phyloP scores from a whole-genome alignment of 2,797 vertebrate genomes.

The Oreonectes daqikongensis region DNA sequence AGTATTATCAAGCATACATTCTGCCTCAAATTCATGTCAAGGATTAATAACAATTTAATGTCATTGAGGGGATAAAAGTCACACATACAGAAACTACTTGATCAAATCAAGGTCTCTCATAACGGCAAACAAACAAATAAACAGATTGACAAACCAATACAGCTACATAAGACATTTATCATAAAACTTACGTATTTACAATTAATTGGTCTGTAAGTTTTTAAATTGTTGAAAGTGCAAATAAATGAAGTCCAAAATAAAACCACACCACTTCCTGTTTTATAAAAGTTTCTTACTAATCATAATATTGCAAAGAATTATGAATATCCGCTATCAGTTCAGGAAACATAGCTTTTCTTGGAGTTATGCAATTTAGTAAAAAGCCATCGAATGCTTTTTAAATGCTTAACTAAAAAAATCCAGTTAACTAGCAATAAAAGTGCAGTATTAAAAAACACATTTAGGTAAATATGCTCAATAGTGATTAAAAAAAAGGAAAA shows the following conservation, averaged over 20 bases:
- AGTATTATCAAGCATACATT: not conserved
- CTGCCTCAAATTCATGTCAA: not conserved
- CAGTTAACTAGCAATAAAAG: not conserved
- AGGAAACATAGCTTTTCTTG: not conserved
- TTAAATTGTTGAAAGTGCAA: not conserved
- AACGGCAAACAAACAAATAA: not conserved
- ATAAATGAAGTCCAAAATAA: not conserved
- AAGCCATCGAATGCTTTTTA: slow-evolving; percentile 7
- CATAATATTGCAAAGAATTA: not conserved
- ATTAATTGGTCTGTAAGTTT: no score
- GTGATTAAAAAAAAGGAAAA: not conserved
- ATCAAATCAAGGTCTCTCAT: not conserved
- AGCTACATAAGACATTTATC: not conserved
- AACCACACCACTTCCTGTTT: not conserved
- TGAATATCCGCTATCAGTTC: not conserved
- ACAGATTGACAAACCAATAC: not conserved
- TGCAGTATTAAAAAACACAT: not conserved
- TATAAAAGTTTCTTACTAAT: not conserved
- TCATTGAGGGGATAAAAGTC: not conserved
- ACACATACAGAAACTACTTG: not conserved
- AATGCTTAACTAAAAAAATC: not conserved
- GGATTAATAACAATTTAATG: not conserved
- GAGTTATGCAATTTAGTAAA: not conserved
- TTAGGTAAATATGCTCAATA: not conserved
- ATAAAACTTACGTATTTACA: not conserved